Evolutionary conservation across 2,113 vertebrate species (phyloP).

Genomic region (Calonectris borealis): DNA sequence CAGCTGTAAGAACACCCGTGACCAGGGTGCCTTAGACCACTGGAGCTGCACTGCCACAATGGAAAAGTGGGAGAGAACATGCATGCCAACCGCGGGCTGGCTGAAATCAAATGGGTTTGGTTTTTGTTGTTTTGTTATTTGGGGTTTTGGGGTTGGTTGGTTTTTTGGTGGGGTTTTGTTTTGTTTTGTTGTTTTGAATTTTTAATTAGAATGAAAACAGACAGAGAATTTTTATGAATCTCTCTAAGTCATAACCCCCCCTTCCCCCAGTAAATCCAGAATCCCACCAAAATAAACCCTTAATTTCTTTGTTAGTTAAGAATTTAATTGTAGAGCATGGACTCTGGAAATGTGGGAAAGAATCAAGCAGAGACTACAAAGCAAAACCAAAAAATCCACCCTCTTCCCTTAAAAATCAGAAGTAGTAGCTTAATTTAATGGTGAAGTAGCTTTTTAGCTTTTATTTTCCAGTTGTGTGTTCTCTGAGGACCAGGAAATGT

Average conservation of each 20-base stretch:
- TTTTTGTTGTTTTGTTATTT: too few species aligned
- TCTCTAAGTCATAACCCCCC: background rate
- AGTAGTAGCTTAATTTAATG: background rate
- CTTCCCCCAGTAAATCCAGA: background rate
- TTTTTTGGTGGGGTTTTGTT: too few species aligned
- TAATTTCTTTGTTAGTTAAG: background rate
- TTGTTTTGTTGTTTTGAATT: background rate
- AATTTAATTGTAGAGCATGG: background rate
- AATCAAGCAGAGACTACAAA: background rate
- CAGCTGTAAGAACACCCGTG: background rate
- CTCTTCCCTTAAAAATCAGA: background rate
- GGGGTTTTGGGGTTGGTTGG: background rate
- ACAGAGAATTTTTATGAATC: background rate
- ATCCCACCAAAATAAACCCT: background rate
- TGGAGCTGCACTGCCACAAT: background rate
- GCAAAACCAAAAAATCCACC: background rate
- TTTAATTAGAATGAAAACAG: background rate
- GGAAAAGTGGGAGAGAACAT: background rate
- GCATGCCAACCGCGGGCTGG: accelerated
- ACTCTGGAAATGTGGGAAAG: background rate
- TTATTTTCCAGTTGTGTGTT: background rate
- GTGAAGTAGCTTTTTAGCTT: background rate
- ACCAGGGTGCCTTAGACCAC: background rate
- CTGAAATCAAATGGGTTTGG: background rate
- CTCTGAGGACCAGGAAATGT: background rate